These are phyloP conservation scores for Chelonia mydas DNA, from an alignment of 2,797 vertebrate genomes.

Conservation along the genomic window DNA sequence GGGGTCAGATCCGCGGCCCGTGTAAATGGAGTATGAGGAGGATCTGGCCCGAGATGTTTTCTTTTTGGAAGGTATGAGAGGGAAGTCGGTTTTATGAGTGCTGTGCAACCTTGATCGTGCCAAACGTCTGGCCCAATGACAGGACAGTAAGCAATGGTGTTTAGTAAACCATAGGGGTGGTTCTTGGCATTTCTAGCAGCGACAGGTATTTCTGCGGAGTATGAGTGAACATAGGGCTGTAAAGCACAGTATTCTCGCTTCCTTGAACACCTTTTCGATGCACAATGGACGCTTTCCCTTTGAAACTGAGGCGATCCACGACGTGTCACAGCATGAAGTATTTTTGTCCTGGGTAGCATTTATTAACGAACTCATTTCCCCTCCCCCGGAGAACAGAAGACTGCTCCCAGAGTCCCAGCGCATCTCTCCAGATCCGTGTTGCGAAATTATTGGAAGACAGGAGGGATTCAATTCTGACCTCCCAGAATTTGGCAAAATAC, in stretches of 20 bases:
- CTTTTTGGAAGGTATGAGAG: neutral
- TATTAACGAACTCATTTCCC: neutral
- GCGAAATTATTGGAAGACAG: neutral
- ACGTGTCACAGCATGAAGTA: neutral
- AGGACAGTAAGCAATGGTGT: neutral
- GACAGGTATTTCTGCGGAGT: neutral
- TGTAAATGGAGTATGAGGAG: neutral
- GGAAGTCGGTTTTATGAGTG: neutral
- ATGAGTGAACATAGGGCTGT: neutral
- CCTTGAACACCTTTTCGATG: neutral
- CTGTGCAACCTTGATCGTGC: neutral
- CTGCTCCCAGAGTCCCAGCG: neutral
- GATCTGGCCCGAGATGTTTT: neutral
- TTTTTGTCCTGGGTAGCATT: neutral
- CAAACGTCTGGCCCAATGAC: neutral
- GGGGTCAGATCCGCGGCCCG: neutral
- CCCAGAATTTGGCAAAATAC: neutral
- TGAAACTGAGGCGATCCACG: neutral
- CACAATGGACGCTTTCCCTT: neutral
- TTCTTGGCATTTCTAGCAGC: accelerated
- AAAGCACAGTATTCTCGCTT: neutral
- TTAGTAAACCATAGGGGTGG: neutral
- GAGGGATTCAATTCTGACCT: neutral
- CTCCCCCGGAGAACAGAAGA: no score
- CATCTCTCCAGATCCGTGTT: neutral